Percentiles rank a stretch among this genome's conserved stretches.
These are phyloP conservation scores for Drosophila punjabiensis DNA, from an alignment of 1,140 invertebrate species.

Conservation along the genomic window DNA sequence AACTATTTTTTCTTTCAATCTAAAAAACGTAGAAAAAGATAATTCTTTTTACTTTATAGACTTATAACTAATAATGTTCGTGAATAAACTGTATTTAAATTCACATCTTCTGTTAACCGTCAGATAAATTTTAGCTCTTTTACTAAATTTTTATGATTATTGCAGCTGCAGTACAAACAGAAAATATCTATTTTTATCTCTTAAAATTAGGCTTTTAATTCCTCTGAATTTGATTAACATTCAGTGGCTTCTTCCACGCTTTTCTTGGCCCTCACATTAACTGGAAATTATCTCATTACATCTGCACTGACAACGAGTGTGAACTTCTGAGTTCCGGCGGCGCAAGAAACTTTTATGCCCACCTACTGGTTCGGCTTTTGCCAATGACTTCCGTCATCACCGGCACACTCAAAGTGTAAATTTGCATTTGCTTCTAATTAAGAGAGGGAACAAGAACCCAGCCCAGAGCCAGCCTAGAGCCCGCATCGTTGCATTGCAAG, in stretches of 20 bases:
- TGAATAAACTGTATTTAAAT: too few relatives aligned
- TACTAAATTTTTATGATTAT: too few relatives aligned
- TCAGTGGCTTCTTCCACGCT: not conserved
- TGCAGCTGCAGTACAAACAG: too few relatives aligned
- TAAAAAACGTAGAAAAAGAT: too few relatives aligned
- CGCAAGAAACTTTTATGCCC: constrained; percentile 47
- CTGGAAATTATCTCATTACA: constrained; percentile 77
- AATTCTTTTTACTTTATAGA: too few relatives aligned
- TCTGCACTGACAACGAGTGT: constrained; percentile 29
- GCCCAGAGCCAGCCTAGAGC: constrained; percentile 4
- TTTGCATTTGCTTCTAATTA: constrained; percentile 82
- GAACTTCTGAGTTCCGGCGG: constrained; percentile 16
- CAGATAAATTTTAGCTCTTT: too few relatives aligned
- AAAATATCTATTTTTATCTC: not conserved
- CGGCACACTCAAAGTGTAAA: constrained; percentile 77
- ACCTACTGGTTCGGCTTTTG: constrained; percentile 61
- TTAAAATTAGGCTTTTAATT: not conserved
- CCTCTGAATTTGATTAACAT: not conserved
- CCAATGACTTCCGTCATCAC: constrained; percentile 79
- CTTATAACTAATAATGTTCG: too few relatives aligned
- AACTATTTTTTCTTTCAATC: too few relatives aligned
- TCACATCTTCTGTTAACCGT: too few relatives aligned
- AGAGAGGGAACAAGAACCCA: constrained; percentile 41
- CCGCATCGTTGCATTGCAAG: constrained; percentile 18
- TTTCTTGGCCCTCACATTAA: constrained; percentile 17